phyloP scores from a whole-genome alignment of 92 coral and sea anemone genomes.

The Paragorgia papillata region DNA sequence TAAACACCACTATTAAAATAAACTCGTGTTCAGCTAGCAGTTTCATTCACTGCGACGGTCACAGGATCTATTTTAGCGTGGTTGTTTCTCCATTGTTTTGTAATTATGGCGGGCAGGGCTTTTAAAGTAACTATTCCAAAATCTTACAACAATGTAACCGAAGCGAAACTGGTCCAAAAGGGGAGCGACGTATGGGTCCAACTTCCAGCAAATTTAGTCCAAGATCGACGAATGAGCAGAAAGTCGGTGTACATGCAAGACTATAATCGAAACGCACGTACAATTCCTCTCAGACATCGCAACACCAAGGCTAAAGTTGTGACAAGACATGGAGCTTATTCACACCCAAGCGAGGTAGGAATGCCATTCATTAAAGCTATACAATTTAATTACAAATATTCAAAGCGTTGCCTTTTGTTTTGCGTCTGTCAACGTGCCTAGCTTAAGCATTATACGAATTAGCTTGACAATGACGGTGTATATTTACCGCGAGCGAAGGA shows the following conservation, averaged over 20 bases:
- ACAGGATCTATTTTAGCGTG: not conserved
- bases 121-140: conserved; percentile 32
- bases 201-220: conserved; percentile 33
- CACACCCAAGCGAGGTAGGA: conserved; percentile 9
- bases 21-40: not conserved
- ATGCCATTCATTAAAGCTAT: not conserved
- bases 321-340: conserved; percentile 10
- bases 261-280: not conserved
- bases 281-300: not conserved
- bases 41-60: no score
- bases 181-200: conserved; percentile 36
- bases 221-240: conserved; percentile 8
- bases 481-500: no score
- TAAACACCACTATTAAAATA: no score
- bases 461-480: no score
- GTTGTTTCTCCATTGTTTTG: not conserved
- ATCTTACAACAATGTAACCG: conserved; percentile 32
- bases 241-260: conserved; percentile 38
- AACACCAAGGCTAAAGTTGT: conserved; percentile 28
- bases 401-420: not conserved
- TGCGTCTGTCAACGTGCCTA: not conserved
- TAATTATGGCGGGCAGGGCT: conserved; percentile 7
- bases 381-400: no score
- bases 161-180: conserved; percentile 30
- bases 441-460: not conserved